Percentiles rank a stretch among this genome's conserved stretches.
Evolutionary conservation across 2,113 vertebrate genomes (phyloP).

Genomic region (Pygoscelis adeliae): DNA sequence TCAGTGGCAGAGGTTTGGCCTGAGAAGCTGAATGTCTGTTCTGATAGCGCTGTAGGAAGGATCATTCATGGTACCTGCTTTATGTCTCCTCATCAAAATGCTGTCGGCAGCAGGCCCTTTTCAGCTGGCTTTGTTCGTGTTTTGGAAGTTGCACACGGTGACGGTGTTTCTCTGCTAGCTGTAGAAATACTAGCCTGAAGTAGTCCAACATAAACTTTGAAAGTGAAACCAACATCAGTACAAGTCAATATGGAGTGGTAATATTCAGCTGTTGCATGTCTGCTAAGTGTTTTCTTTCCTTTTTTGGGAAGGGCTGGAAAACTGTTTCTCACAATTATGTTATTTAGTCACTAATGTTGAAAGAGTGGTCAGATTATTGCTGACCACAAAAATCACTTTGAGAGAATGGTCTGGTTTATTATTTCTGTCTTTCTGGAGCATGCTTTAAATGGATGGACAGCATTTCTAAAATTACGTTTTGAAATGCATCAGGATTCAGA

Average conservation of each 20-base stretch:
- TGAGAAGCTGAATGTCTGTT: neutral
- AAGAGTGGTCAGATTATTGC: neutral
- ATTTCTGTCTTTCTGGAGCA: neutral
- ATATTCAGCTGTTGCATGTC: neutral
- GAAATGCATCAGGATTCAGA: neutral
- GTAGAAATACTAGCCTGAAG: neutral
- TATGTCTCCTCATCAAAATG: neutral
- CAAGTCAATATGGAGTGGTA: neutral
- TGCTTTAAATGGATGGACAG: neutral
- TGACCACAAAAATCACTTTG: neutral
- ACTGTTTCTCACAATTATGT: neutral
- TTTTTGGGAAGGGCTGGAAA: slow-evolving; percentile 5
- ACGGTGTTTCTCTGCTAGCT: neutral
- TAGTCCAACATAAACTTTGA: neutral
- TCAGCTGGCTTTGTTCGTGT: neutral
- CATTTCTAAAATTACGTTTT: neutral
- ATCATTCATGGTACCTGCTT: neutral
- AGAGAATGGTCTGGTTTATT: neutral
- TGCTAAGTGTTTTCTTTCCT: neutral
- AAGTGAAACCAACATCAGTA: neutral
- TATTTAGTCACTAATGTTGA: neutral
- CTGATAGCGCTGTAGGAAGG: neutral
- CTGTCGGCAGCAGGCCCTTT: neutral
- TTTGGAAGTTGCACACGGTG: neutral
- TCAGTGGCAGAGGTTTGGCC: neutral